Evolutionary conservation across 2,888 invertebrate genomes (phyloP), one percentile per base, ranked within the genome.

Genomic region (Rhaphigaster nebulosa): DNA sequence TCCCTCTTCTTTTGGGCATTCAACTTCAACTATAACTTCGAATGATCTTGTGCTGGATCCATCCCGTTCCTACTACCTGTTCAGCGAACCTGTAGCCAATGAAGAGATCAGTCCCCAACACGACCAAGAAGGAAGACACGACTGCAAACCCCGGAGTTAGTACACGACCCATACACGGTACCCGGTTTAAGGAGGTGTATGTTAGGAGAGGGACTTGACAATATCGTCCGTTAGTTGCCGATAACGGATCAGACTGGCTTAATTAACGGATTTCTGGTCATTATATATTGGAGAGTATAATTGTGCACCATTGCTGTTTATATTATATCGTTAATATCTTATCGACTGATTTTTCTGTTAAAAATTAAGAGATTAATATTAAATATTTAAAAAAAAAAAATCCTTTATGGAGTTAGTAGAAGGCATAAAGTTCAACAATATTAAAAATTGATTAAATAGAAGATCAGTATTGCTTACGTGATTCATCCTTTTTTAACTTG

Each of bases 221-320:
- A 38, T 80, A 80, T 80, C 80, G 41, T 23, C 80, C 80, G 80
- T 80, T 80, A 80, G 80, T 41, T 23, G 41, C 29, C 80, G 80
- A 80, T 80, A 80, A 80, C 80, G 38, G 80, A 80, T 80, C 80
- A 38, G 80, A 3, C 23, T 20, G 13, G 41, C 80, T 26, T 80
- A 80, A 80, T 80, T 80, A 80, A 80, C 80, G 41, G 80, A 45
- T 41, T 65, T 65, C 65, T 65, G 65, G 65, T 65, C 65, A 65
- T 65, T 65, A 65, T 13, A 65, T 65, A 29, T 65, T n/a, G 65
- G 29, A 65, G 29, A 6, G 0, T 34, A 34, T 29, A 34, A 34
- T 34, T 65, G 65, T 65, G n/a, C 26, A 15, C 29, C 5, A 29
- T 65, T 29, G n/a, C 65, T 4, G 15, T 3, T 56, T 52, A 15